phyloP scores from a whole-genome alignment of 2,113 vertebrate species.

The Hipposideros armiger region DNA sequence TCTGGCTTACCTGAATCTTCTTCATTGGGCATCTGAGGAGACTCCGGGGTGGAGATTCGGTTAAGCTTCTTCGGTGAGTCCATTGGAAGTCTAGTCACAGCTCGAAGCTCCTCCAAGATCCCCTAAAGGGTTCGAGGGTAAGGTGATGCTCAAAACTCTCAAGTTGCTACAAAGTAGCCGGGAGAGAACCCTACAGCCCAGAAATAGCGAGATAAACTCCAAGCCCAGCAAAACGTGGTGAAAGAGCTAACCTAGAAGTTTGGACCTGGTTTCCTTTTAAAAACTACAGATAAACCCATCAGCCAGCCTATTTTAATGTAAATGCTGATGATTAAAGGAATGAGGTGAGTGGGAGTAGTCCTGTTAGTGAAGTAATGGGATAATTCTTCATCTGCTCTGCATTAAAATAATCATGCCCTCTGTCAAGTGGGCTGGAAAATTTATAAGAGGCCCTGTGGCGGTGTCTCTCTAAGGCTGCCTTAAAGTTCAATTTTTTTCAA shows the following conservation, averaged over 20 bases:
- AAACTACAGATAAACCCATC: background rate
- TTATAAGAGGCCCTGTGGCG: background rate
- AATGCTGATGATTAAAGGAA: conserved; percentile 3
- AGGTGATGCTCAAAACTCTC: background rate
- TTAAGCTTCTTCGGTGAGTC: background rate
- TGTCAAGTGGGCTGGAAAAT: background rate
- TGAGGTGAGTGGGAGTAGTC: background rate
- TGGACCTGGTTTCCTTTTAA: background rate
- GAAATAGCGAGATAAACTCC: fast-evolving
- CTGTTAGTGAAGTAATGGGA: background rate
- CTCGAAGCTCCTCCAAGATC: background rate
- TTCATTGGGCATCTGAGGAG: background rate
- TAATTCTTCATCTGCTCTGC: background rate
- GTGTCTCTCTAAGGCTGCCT: background rate
- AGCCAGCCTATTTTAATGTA: conserved; percentile 55
- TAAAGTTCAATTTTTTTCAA: background rate
- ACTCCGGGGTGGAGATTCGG: background rate
- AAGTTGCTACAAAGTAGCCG: background rate
- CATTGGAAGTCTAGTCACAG: background rate
- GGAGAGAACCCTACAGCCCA: too few species aligned
- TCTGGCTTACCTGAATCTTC: background rate
- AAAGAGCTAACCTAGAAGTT: too few species aligned
- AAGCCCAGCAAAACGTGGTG: fast-evolving
- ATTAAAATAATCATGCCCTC: background rate
- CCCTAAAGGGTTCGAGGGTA: background rate